Percentiles rank a stretch among this genome's conserved stretches.
phyloP scores from a whole-genome alignment of 1,140 invertebrate genomes.

The Brachionus asplanchnoidis region DNA sequence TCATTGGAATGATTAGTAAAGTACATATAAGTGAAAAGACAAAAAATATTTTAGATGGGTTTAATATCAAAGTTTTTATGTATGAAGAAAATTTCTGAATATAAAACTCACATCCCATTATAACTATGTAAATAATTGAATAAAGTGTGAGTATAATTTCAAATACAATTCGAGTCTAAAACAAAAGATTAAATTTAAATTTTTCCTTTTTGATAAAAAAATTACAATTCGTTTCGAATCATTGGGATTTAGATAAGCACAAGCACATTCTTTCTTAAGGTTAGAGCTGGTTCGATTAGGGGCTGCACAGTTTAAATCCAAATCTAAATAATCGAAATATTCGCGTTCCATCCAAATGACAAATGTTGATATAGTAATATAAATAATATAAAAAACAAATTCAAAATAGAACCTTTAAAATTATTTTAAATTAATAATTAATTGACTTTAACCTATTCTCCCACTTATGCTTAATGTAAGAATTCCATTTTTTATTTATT shows the following conservation, averaged over 20 bases:
- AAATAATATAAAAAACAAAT: not conserved
- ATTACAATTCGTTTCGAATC: not conserved
- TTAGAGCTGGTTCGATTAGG: not conserved
- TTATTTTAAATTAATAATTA: no score
- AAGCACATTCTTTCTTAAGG: not conserved
- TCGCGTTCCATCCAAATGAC: not conserved
- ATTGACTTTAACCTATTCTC: no score
- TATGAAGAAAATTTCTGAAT: conserved; percentile 21
- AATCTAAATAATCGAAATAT: conserved; percentile 8
- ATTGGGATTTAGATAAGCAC: conserved; percentile 25
- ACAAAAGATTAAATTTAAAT: not conserved
- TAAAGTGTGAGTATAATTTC: conserved; percentile 12
- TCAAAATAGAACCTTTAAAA: conserved; percentile 35
- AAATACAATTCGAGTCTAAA: not conserved
- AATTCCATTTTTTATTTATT: conserved; percentile 90
- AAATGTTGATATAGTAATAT: not conserved
- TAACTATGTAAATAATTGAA: conserved; percentile 26
- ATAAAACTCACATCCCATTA: conserved; percentile 26
- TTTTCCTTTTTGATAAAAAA: not conserved
- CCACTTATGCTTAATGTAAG: conserved; percentile 35
- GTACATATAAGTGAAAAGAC: not conserved
- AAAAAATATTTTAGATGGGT: conserved; percentile 39
- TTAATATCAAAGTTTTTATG: conserved; percentile 7
- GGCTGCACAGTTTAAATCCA: not conserved
- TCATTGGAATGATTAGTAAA: conserved; percentile 20